Evolutionary conservation across 1,140 invertebrate genomes (phyloP).

Genomic region (Microplitis demolitor): DNA sequence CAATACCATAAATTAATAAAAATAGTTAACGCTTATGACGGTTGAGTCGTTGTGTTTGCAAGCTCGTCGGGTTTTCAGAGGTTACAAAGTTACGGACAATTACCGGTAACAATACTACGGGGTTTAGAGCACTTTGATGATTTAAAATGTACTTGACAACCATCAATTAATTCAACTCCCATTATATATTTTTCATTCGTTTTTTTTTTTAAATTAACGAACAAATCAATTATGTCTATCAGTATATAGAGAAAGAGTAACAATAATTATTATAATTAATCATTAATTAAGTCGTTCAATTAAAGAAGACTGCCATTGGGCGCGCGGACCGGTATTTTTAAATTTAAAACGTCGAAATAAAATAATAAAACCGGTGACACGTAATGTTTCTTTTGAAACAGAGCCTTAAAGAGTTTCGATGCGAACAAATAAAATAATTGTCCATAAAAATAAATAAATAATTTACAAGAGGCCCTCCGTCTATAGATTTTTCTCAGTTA

Average conservation of each 20-base stretch:
- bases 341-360: not conserved
- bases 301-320: slow-evolving; percentile 37
- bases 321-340: not conserved
- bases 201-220: not conserved
- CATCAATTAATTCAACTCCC: not conserved
- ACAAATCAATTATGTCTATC: not conserved
- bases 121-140: slow-evolving; percentile 9
- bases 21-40: slow-evolving; percentile 1
- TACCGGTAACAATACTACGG: not conserved
- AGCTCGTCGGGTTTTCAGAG: slow-evolving; percentile 21
- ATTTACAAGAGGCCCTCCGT: not conserved
- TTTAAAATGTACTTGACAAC: not conserved
- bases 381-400: slow-evolving; percentile 28
- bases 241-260: not conserved
- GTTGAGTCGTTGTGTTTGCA: slow-evolving; percentile 25
- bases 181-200: too few species aligned
- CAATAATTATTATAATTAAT: not conserved
- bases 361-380: not conserved
- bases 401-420: slow-evolving; percentile 21
- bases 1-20: too few species aligned
- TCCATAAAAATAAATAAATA: not conserved
- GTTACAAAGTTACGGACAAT: not conserved
- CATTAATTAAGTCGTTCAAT: slow-evolving; percentile 11
- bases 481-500: slow-evolving; percentile 11
- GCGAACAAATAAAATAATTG: slow-evolving; percentile 17